Percentiles rank a stretch among this genome's conserved stretches.
These are phyloP conservation scores for Bradypodion ventrale DNA, from an alignment of 2,797 vertebrate species.

Conservation along the genomic window DNA sequence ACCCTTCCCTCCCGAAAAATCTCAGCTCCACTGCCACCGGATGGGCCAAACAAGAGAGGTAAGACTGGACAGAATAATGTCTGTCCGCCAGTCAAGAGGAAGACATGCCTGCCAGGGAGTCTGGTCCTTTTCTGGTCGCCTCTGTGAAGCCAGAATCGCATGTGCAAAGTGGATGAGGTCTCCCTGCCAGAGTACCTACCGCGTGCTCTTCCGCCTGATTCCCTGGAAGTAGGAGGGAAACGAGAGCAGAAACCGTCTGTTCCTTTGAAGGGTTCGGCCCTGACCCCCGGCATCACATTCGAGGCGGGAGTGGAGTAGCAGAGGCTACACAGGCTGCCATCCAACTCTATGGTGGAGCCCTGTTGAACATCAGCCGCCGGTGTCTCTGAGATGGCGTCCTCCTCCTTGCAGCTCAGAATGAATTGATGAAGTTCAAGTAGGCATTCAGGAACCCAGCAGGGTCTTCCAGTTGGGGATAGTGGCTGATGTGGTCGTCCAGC, in stretches of 20 bases:
- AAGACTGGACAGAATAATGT: too few species aligned
- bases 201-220: too few species aligned
- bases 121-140: background rate
- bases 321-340: too few species aligned
- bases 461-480: conserved; percentile 96
- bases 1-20: background rate
- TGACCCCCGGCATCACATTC: too few species aligned
- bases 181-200: background rate
- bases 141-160: background rate
- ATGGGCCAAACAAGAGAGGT: background rate
- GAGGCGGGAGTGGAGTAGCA: too few species aligned
- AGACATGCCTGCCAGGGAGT: background rate
- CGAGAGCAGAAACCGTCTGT: background rate
- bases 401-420: conserved; percentile 79
- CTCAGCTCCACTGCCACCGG: background rate
- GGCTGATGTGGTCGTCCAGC: conserved; percentile 93
- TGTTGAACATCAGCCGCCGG: background rate
- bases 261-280: too few species aligned
- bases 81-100: background rate
- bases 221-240: background rate
- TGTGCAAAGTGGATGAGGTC: background rate
- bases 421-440: conserved; percentile 94
- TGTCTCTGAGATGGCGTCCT: background rate
- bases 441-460: conserved; percentile 91
- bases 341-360: background rate